Evolutionary conservation across 2,113 vertebrate genomes (phyloP).

Genomic region (Ceyx margarethae): DNA sequence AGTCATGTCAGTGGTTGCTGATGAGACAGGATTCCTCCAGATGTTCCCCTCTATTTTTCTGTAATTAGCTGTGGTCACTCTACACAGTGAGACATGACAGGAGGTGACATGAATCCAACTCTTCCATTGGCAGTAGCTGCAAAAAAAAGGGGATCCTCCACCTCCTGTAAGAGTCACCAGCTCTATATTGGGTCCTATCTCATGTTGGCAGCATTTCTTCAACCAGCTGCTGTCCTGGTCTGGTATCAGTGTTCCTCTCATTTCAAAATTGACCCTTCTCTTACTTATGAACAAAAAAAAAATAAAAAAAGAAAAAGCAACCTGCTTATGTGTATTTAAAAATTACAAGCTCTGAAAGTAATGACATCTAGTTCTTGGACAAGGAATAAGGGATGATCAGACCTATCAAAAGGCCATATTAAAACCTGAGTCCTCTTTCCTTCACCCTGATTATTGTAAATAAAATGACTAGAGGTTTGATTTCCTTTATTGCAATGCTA

Average conservation of each 20-base stretch:
- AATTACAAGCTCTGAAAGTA: not conserved
- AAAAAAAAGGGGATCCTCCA: not conserved
- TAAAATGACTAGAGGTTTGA: not conserved
- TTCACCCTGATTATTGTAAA: not conserved
- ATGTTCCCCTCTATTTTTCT: not conserved
- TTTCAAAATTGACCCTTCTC: not conserved
- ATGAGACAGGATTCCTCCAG: not conserved
- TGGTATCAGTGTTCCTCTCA: not conserved
- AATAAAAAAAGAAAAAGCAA: not conserved
- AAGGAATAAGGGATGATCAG: not conserved
- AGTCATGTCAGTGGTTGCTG: not conserved
- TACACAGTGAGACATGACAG: not conserved
- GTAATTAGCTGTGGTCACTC: not conserved
- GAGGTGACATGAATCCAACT: not conserved
- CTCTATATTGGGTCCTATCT: not conserved
- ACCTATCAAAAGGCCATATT: not conserved
- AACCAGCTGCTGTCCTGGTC: not conserved
- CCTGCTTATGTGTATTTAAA: not conserved
- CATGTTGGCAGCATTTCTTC: not conserved
- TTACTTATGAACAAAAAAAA: not conserved
- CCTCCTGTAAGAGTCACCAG: rapidly evolving
- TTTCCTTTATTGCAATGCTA: not conserved
- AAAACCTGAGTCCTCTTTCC: not conserved
- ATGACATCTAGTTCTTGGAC: not conserved
- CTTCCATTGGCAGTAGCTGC: not conserved